Evolutionary conservation across 1,140 invertebrate species (phyloP), one percentile per base, ranked within the genome.

Genomic region (Augochlora pura): DNA sequence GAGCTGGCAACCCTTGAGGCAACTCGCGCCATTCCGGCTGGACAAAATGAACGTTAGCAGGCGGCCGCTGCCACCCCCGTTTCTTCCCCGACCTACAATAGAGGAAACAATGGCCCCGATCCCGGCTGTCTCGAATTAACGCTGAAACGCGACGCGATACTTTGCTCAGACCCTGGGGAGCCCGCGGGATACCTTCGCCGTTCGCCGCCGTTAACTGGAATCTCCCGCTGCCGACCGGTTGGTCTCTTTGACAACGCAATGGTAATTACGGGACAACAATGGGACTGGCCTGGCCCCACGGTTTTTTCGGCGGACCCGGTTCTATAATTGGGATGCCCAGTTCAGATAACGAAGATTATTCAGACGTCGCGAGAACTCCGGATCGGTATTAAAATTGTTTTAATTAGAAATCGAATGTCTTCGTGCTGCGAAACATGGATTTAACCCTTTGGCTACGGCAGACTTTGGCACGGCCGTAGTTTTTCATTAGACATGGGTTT

Each of bases 1-100:
- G 84, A 85, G 74, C 63, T 59, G 27, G 76, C 74, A 16, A 81
- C 81, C 86, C 83, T 76, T 60, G 77, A 77, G 86, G 86, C 83
- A 77, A 81, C 54, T 87, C 76, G 73, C 63, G 70, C 82, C 70
- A 82, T 84, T 82, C 39, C 57, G 66, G 12, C 27, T 42, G 59
- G 77, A 78, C 80, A 67, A 32, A 62, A 42, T 38, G 54, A 52
- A 69, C 64, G 69, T 86, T 86, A 82, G 27, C 60, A 46, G 59
- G 80, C 75, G 71, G 59, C 57, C 66, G 62, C 59, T 80, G 46
- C 23, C 70, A 54, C 63, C 73, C 84, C 71, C 68, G 71, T 76
- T 82, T 81, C 78, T 81, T 83, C 71, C 60, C 42, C 74, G 65
- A 78, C 59, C 77, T 46, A 83, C 75, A 70, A 81, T 84, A 72